These are phyloP conservation scores for Diarsia rubi DNA, from an alignment of 2,888 invertebrate species.

Conservation along the genomic window DNA sequence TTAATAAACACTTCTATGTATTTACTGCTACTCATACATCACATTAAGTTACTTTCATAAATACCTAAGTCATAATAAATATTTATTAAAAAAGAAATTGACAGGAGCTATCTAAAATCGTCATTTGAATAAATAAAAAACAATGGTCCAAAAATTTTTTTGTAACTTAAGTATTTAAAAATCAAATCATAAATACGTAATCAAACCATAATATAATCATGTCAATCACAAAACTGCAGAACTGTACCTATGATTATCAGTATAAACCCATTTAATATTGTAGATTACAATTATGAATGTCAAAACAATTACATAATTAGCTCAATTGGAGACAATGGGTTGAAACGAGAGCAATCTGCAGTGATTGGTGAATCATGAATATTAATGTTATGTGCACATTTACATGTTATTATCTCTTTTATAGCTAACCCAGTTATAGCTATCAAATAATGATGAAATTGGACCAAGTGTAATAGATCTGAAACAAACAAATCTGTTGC, in stretches of 20 bases:
- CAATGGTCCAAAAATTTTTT: background rate
- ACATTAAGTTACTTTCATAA: background rate
- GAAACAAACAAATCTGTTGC: background rate
- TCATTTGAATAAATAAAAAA: background rate
- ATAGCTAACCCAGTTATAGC: constrained; percentile 63
- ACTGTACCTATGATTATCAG: constrained; percentile 21
- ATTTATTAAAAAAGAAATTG: too few relatives aligned
- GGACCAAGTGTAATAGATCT: constrained; percentile 1
- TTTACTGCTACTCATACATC: background rate
- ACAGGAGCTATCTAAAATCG: background rate
- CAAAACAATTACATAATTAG: constrained; percentile 77
- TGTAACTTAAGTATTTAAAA: background rate
- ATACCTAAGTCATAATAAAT: background rate
- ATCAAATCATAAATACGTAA: background rate
- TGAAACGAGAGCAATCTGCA: constrained; percentile 80
- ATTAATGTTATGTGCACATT: constrained; percentile 68
- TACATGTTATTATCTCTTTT: constrained; percentile 36
- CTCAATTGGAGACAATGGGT: constrained; percentile 83
- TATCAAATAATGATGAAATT: constrained; percentile 12
- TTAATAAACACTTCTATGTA: constrained; percentile 4
- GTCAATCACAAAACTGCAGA: constrained; percentile 14
- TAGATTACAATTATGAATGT: constrained; percentile 64
- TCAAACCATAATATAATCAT: background rate
- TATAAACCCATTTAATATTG: constrained; percentile 39
- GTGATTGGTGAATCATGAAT: constrained; percentile 83